phyloP scores from a whole-genome alignment of 2,113 vertebrate genomes.

The Macroglossus sobrinus region DNA sequence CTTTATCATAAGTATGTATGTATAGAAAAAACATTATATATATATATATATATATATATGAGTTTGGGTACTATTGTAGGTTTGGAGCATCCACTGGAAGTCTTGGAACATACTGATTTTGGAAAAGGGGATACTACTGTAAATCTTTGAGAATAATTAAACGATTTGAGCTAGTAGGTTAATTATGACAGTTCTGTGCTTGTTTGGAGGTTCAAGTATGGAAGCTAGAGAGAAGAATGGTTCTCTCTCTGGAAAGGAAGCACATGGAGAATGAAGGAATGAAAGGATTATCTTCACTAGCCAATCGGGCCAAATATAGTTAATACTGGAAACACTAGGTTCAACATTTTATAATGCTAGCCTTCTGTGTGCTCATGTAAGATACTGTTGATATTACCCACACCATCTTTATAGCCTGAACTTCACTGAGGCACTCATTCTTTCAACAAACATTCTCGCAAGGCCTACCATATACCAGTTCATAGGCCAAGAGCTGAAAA shows the following conservation, averaged over 20 bases:
- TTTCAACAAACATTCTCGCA: background rate
- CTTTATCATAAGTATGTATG: background rate
- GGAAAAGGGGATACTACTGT: background rate
- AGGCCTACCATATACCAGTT: background rate
- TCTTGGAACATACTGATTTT: background rate
- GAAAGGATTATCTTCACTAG: background rate
- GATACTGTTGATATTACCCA: background rate
- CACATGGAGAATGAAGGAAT: background rate
- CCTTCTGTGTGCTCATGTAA: background rate
- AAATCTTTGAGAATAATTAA: slow-evolving; percentile 5
- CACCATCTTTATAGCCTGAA: background rate
- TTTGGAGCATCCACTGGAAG: background rate
- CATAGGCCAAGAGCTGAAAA: background rate
- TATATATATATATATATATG: background rate
- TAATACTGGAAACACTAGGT: background rate
- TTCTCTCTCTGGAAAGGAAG: background rate
- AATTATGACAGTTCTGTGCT: background rate
- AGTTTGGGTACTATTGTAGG: background rate
- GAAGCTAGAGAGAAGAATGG: background rate
- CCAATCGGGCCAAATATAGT: background rate
- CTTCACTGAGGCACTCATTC: background rate
- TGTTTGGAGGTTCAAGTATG: background rate
- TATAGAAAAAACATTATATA: background rate
- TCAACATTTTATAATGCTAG: background rate
- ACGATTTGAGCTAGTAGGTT: background rate